Evolutionary conservation across 1,140 invertebrate species (phyloP), one percentile per base, ranked within the genome.

Genomic region (Venturia canescens): DNA sequence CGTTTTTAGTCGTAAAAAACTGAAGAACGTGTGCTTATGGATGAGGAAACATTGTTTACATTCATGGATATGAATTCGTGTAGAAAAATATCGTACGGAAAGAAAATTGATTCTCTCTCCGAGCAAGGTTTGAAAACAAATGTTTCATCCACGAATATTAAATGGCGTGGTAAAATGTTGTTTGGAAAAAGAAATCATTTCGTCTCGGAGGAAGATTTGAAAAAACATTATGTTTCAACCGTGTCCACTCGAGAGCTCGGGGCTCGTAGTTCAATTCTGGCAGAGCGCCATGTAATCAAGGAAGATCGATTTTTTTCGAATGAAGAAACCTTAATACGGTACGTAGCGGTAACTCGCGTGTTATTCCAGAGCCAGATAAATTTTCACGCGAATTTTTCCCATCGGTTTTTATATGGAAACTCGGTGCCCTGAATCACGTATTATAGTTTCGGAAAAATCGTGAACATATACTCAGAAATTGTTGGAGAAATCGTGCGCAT

Each of bases 371-470:
- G 23, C 60, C n/a, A 63, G 5, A 63, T 63, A 63, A 63, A 63
- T 63, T 63, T 63, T 63, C 21, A 27, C 60, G 60, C 27, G 5
- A 26, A 63, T 63, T 63, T 63, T 23, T 63, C 60, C 60, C 60
- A 63, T 63, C 23, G 27, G 9, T 26, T 63, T 63, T 63, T 63
- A 63, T 23, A 63, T 23, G n/a, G 60, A 63, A 23, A 26, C 11
- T 63, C 60, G 27, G 23, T 26, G 60, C 21, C 60, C 3, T 23
- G 60, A 63, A 63, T 63, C 60, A 63, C 7, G 60, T 63, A 63
- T 63, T 63, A 63, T 63, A 63, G 60, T 63, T 63, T 63, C 60
- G n/a, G 60, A 23, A 23, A 63, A 63, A 63, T 23, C 60, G 60
- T 23, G 60, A 63, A 26, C 60, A 13, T 63, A 63, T 18, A 63